These are phyloP conservation scores for Channa argus DNA, from an alignment of 2,113 vertebrate genomes.

Conservation along the genomic window DNA sequence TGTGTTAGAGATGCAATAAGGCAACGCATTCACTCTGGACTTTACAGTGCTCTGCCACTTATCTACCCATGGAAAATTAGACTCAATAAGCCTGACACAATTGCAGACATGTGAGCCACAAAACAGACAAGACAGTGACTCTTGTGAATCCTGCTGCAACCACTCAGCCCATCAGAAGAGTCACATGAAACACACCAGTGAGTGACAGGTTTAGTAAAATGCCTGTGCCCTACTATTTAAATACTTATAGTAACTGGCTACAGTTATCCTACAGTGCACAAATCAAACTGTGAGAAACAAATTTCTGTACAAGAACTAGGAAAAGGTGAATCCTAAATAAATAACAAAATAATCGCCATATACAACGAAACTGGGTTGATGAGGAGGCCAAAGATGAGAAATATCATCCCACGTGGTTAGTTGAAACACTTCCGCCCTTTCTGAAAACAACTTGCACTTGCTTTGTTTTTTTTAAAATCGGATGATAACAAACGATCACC, in stretches of 20 bases:
- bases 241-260: too few relatives aligned
- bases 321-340: not conserved
- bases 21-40: not conserved
- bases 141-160: constrained; percentile 32
- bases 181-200: constrained; percentile 68
- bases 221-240: too few relatives aligned
- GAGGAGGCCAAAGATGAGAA: constrained; percentile 4
- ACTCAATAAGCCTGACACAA: constrained; percentile 43
- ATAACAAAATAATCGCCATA: not conserved
- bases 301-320: not conserved
- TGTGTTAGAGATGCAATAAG: not conserved
- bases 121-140: constrained; percentile 20
- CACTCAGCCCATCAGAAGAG: constrained; percentile 40
- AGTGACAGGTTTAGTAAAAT: not conserved
- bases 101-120: constrained; percentile 66
- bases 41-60: constrained; percentile 2
- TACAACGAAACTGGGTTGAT: not conserved
- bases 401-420: constrained; percentile 66
- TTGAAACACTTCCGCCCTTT: constrained; percentile 46
- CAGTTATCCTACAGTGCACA: too few relatives aligned
- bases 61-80: constrained; percentile 35
- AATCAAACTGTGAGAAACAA: not conserved
- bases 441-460: constrained; percentile 34
- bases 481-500: not conserved
- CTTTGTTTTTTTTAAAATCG: not conserved